Evolutionary conservation across 2,888 invertebrate species (phyloP).

Genomic region (Isotomurus palustris): DNA sequence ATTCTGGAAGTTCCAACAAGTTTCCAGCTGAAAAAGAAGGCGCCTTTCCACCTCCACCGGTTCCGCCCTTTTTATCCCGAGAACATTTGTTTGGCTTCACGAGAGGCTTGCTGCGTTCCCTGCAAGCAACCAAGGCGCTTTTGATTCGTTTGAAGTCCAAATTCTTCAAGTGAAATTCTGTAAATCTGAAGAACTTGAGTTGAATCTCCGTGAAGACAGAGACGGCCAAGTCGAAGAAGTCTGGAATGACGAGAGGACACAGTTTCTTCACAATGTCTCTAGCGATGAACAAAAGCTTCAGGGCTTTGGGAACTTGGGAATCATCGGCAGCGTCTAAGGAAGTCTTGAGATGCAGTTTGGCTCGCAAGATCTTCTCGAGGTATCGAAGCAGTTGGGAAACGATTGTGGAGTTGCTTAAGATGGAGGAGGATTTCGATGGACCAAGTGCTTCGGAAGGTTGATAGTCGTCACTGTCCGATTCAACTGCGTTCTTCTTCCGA

Average conservation of each 20-base stretch:
- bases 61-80: too few relatives aligned
- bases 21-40: background rate
- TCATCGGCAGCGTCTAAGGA: conserved; percentile 1
- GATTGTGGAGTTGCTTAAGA: conserved; percentile 9
- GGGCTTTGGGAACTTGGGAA: conserved; percentile 7
- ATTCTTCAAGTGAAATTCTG: conserved; percentile 18
- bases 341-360: conserved; percentile 14
- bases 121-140: conserved; percentile 15
- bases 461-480: too few relatives aligned
- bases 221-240: conserved; percentile 15
- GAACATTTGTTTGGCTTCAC: background rate
- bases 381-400: conserved; percentile 22
- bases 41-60: background rate
- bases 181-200: conserved; percentile 21
- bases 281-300: conserved; percentile 12
- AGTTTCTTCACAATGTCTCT: conserved; percentile 24
- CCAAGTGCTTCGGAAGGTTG: too few relatives aligned
- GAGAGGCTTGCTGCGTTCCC: conserved; percentile 5
- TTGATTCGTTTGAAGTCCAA: conserved; percentile 18
- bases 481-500: too few relatives aligned
- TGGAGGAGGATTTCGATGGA: conserved; percentile 4
- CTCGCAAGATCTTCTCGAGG: conserved; percentile 13
- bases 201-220: conserved; percentile 16
- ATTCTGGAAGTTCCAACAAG: conserved; percentile 12
- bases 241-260: conserved; percentile 15